Evolutionary conservation across 2,113 vertebrate genomes (phyloP).

Genomic region (Tragelaphus scriptus): DNA sequence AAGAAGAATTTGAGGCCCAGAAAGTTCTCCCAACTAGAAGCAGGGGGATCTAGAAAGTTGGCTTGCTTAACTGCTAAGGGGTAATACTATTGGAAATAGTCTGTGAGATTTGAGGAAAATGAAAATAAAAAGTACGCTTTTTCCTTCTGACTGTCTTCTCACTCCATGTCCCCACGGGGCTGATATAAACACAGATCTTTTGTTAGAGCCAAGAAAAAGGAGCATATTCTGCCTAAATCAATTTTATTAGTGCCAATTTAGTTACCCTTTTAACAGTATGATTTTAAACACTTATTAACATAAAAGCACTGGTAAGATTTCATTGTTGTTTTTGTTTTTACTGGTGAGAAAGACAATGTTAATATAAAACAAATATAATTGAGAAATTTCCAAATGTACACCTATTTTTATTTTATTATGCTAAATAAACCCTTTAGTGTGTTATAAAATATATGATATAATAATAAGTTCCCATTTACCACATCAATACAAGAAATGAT

Average conservation of each 20-base stretch:
- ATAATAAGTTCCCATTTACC: neutral
- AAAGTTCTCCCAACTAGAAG: neutral
- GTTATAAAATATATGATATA: neutral
- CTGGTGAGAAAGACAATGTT: neutral
- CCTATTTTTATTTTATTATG: conserved; percentile 30
- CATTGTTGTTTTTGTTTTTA: neutral
- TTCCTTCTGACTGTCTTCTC: neutral
- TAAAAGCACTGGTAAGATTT: neutral
- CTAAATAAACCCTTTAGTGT: neutral
- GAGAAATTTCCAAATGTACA: neutral
- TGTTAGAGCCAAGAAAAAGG: neutral
- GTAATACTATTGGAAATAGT: neutral
- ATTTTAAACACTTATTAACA: neutral
- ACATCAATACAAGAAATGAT: neutral
- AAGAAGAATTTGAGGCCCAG: neutral
- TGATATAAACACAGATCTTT: neutral
- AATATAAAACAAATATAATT: neutral
- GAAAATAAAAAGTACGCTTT: neutral
- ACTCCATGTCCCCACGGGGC: neutral
- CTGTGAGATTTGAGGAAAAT: neutral
- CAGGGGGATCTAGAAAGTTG: neutral
- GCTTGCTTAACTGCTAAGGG: neutral
- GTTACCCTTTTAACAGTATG: neutral
- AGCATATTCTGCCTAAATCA: neutral
- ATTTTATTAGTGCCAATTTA: neutral